These are phyloP conservation scores for Caenorhabditis plicata DNA, from an alignment of 2,888 invertebrate genomes.

Conservation along the genomic window DNA sequence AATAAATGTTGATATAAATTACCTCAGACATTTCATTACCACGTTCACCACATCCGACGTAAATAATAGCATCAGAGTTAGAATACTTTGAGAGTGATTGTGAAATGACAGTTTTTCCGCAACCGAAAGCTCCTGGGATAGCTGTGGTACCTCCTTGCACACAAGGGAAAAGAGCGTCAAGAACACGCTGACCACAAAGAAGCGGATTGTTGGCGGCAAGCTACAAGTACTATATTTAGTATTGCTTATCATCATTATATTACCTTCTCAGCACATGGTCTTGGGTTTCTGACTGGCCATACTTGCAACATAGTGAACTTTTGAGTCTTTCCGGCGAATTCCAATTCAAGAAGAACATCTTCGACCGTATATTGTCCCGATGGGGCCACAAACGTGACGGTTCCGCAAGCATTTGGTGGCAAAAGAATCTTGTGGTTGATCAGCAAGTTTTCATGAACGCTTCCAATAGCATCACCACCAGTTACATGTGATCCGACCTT, in stretches of 20 bases:
- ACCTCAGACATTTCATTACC: constrained; percentile 99
- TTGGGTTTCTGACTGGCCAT: constrained; percentile 94
- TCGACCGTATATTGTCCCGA: constrained; percentile 89
- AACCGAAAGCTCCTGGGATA: constrained; percentile 85
- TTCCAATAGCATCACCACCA: constrained; percentile 80
- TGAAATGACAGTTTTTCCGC: constrained; percentile 99
- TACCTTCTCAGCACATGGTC: constrained; percentile 92
- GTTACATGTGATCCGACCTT: constrained; percentile 91
- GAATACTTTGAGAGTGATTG: constrained; percentile 98
- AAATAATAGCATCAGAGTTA: constrained; percentile 97
- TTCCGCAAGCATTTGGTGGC: constrained; percentile 90
- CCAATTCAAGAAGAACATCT: constrained; percentile 92
- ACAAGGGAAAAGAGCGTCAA: constrained; percentile 96
- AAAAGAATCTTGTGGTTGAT: constrained; percentile 95
- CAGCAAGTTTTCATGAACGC: constrained; percentile 92
- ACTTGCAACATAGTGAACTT: constrained; percentile 90
- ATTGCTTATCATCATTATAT: neutral
- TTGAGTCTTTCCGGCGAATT: constrained; percentile 91
- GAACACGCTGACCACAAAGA: constrained; percentile 93
- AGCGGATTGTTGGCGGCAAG: constrained; percentile 96
- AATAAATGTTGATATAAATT: neutral
- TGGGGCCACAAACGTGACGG: constrained; percentile 89
- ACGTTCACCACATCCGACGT: constrained; percentile 99
- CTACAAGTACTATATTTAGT: too few relatives aligned
- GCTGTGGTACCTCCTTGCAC: constrained; percentile 67